phyloP scores from a whole-genome alignment of 2,113 vertebrate species.

The Atrichornis clamosus region DNA sequence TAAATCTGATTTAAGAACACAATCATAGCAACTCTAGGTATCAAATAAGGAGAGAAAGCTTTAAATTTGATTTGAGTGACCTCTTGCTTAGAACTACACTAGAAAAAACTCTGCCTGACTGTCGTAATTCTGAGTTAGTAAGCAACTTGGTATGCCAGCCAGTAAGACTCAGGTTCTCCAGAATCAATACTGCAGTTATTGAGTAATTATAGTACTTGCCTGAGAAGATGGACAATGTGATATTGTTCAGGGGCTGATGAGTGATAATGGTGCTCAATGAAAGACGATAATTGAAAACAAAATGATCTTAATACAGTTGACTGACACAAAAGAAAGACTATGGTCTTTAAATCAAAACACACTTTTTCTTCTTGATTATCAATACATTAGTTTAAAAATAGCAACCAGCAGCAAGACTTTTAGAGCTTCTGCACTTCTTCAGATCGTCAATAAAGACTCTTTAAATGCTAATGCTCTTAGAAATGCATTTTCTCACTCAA shows the following conservation, averaged over 20 bases:
- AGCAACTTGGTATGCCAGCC: constrained; percentile 12
- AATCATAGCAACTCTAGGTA: background rate
- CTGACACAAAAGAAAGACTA: constrained; percentile 22
- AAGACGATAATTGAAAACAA: constrained; percentile 47
- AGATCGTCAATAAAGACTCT: background rate
- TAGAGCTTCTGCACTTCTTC: background rate
- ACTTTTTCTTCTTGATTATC: constrained; percentile 55
- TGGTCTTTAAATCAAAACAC: constrained; percentile 40
- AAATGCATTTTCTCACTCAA: background rate
- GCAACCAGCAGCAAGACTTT: background rate
- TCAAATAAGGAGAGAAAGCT: background rate
- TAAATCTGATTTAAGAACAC: constrained; percentile 34
- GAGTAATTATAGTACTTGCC: constrained; percentile 47
- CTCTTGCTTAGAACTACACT: constrained; percentile 20
- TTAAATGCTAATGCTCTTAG: constrained; percentile 40
- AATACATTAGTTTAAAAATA: constrained; percentile 44
- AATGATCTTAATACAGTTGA: constrained; percentile 32
- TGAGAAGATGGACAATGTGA: constrained; percentile 26
- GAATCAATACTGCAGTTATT: constrained; percentile 55
- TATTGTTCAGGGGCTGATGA: constrained; percentile 38
- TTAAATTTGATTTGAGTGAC: constrained; percentile 2
- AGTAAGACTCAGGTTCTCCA: background rate
- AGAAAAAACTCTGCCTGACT: background rate
- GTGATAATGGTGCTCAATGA: constrained; percentile 28
- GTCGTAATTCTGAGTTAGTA: background rate